Evolutionary conservation across 1,140 invertebrate species (phyloP).

Genomic region (Cotesia typhae): DNA sequence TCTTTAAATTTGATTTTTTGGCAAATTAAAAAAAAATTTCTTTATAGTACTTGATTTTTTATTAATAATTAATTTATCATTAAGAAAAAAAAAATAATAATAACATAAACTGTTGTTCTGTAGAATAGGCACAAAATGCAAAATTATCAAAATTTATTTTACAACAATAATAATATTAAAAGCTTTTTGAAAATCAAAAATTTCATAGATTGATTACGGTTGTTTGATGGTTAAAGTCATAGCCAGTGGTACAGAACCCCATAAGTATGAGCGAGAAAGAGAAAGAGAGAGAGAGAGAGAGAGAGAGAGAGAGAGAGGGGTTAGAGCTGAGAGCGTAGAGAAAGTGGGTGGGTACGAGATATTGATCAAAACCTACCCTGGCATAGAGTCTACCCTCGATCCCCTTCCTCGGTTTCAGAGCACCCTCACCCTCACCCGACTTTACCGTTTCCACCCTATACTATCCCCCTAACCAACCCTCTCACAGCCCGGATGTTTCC

Average conservation of each 20-base stretch:
- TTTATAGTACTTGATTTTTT: too few species aligned
- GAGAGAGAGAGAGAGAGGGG: constrained; percentile 33
- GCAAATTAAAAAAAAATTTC: too few species aligned
- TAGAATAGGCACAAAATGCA: too few species aligned
- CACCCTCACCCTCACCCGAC: constrained; percentile 13
- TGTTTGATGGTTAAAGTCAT: constrained; percentile 53
- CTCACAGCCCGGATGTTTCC: constrained; percentile 43
- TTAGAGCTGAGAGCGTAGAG: not conserved
- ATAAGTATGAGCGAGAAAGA: constrained; percentile 7
- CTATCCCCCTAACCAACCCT: constrained; percentile 17
- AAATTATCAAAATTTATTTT: too few species aligned
- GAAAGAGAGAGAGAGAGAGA: constrained; percentile 51
- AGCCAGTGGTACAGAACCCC: not conserved
- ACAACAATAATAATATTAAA: not conserved
- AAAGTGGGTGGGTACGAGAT: constrained; percentile 62
- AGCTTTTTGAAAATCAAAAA: constrained; percentile 59
- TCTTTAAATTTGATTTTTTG: too few species aligned
- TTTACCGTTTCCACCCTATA: constrained; percentile 35
- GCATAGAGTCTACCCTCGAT: constrained; percentile 53
- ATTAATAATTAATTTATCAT: too few species aligned
- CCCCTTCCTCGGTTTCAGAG: constrained; percentile 32
- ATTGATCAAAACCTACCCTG: constrained; percentile 67
- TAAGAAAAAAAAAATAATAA: too few species aligned
- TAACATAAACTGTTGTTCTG: too few species aligned
- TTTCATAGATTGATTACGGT: constrained; percentile 64